Percentiles rank a stretch among this genome's conserved stretches.
These are phyloP conservation scores for Oscheius sp. DNA, from an alignment of 2,888 invertebrate species.

Conservation along the genomic window DNA sequence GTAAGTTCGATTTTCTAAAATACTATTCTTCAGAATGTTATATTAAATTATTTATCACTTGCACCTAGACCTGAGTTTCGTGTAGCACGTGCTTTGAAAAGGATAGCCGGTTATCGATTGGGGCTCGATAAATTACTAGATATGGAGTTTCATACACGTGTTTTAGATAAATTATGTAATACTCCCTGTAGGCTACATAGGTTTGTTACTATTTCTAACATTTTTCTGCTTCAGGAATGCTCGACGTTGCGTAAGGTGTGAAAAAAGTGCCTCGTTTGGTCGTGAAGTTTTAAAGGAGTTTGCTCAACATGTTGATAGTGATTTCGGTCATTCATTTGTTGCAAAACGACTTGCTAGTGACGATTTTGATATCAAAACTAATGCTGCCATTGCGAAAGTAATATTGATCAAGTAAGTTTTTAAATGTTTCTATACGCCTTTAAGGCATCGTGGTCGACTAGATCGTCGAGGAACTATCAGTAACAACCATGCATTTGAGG, in stretches of 20 bases:
- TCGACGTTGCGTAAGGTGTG: constrained; percentile 55
- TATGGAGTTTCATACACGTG: constrained; percentile 58
- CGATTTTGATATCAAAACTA: constrained; percentile 39
- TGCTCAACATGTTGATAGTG: constrained; percentile 57
- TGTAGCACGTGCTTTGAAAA: constrained; percentile 38
- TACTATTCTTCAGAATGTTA: no score
- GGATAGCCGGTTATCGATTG: constrained; percentile 41
- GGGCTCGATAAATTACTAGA: constrained; percentile 51
- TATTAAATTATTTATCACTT: constrained; percentile 42
- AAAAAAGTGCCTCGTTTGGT: constrained; percentile 55
- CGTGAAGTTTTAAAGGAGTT: constrained; percentile 54
- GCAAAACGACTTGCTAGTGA: constrained; percentile 34
- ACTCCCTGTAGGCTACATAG: constrained; percentile 53
- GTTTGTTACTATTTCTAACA: constrained; percentile 12
- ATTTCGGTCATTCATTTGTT: constrained; percentile 59
- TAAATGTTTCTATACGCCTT: background rate
- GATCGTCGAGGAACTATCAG: constrained; percentile 26
- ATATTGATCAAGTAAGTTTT: constrained; percentile 38
- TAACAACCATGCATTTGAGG: constrained; percentile 28
- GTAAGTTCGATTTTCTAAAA: no score
- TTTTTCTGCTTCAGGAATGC: constrained; percentile 41
- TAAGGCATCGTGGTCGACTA: constrained; percentile 27
- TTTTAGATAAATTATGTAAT: constrained; percentile 52
- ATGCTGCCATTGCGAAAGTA: constrained; percentile 49
- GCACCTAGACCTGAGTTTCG: constrained; percentile 37